These are phyloP conservation scores for Cololabis saira DNA, from an alignment of 2,113 vertebrate genomes.

Conservation along the genomic window DNA sequence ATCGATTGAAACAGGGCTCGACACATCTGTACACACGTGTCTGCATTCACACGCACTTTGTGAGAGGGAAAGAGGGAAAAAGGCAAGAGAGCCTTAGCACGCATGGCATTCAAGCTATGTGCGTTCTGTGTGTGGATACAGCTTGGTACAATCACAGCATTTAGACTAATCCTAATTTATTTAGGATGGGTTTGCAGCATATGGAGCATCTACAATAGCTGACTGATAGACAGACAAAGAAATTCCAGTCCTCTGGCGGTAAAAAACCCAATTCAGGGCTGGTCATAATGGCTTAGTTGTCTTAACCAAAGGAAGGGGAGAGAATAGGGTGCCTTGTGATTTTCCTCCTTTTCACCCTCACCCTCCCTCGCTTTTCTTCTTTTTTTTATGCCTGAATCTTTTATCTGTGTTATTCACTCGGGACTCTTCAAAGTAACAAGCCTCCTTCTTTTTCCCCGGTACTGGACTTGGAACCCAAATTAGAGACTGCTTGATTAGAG, in stretches of 20 bases:
- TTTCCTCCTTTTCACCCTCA: constrained; percentile 78
- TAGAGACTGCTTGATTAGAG: constrained; percentile 89
- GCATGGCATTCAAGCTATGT: constrained; percentile 79
- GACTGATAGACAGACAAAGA: constrained; percentile 93
- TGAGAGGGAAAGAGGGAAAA: constrained; percentile 15
- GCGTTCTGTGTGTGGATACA: constrained; percentile 73
- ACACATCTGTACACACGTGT: constrained; percentile 46
- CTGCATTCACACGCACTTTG: constrained; percentile 39
- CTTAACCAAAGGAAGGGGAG: constrained; percentile 92
- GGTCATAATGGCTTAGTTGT: constrained; percentile 98
- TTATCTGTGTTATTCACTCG: constrained; percentile 97
- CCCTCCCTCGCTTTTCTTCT: constrained; percentile 71
- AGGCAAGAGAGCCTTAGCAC: constrained; percentile 56
- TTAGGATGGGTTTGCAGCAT: constrained; percentile 85
- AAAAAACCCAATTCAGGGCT: constrained; percentile 92
- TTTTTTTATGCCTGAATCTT: constrained; percentile 92
- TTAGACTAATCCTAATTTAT: constrained; percentile 91
- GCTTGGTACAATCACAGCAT: constrained; percentile 87
- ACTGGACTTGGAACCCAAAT: constrained; percentile 95
- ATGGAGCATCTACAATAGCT: constrained; percentile 90
- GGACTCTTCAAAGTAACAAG: constrained; percentile 96
- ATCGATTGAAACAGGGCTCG: constrained; percentile 50
- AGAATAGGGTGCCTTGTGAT: constrained; percentile 98
- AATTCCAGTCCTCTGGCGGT: constrained; percentile 90
- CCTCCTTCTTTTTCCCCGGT: constrained; percentile 89